Evolutionary conservation across 2,888 invertebrate genomes (phyloP).

Genomic region (Andrena flavipes): DNA sequence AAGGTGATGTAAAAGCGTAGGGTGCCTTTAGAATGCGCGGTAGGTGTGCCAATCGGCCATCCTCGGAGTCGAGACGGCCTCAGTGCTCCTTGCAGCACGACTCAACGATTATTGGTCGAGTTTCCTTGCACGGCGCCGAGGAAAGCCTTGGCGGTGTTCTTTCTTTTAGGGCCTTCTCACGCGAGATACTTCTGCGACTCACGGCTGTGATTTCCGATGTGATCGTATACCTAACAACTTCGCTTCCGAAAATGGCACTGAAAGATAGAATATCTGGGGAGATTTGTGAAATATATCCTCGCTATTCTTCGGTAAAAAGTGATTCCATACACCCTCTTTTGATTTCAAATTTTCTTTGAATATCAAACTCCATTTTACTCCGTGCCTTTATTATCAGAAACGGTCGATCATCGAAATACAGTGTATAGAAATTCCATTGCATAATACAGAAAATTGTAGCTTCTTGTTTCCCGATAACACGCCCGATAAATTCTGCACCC

Average conservation of each 20-base stretch:
- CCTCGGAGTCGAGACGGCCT: constrained; percentile 8
- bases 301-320: too few relatives aligned
- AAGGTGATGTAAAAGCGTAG: constrained; percentile 56
- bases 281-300: too few relatives aligned
- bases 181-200: too few relatives aligned
- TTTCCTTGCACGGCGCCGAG: not conserved
- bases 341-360: too few relatives aligned
- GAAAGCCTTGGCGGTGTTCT: not conserved
- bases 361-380: too few relatives aligned
- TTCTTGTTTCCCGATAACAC: not conserved
- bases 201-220: not conserved
- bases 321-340: too few relatives aligned
- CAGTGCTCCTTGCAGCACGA: constrained; percentile 1
- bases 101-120: constrained; percentile 19
- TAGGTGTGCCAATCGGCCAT: constrained; percentile 22
- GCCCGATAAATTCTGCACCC: not conserved
- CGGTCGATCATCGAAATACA: not conserved
- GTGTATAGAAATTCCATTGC: not conserved
- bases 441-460: not conserved
- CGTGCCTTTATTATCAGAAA: not conserved
- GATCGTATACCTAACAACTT: too few relatives aligned
- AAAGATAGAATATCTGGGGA: too few relatives aligned
- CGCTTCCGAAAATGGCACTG: too few relatives aligned
- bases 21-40: constrained; percentile 42
- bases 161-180: not conserved